These are phyloP conservation scores for Tragopan temminckii DNA, from an alignment of 2,797 vertebrate genomes.

Conservation along the genomic window DNA sequence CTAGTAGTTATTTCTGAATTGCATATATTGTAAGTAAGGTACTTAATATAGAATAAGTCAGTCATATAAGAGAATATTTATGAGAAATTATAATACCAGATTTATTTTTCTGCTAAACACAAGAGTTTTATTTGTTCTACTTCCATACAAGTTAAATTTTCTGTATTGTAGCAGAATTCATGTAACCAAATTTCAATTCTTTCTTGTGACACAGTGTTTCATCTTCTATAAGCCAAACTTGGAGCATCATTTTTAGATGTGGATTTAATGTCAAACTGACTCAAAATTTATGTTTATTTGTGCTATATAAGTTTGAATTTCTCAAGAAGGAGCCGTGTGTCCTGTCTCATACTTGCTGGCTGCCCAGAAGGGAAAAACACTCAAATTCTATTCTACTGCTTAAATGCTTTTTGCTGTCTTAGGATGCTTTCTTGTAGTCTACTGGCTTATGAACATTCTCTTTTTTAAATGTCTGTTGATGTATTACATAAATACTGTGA, in stretches of 20 bases:
- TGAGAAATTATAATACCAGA: background rate
- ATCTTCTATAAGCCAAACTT: background rate
- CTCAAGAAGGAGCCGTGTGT: background rate
- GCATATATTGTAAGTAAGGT: background rate
- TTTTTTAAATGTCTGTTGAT: background rate
- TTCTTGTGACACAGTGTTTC: background rate
- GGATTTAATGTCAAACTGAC: background rate
- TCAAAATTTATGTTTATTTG: background rate
- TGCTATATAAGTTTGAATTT: background rate
- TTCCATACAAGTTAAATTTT: background rate
- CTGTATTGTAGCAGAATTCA: background rate
- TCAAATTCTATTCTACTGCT: background rate
- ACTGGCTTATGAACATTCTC: background rate
- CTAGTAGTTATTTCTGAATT: background rate
- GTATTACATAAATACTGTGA: background rate
- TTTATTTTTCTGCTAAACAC: background rate
- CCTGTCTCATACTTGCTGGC: background rate
- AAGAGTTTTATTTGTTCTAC: too few species aligned
- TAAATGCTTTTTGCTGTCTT: background rate
- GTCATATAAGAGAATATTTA: background rate
- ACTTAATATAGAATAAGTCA: background rate
- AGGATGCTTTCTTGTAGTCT: background rate
- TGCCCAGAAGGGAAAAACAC: background rate
- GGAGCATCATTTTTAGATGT: background rate
- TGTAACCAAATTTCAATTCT: too few species aligned